Conservation (phyloP, 2,888 invertebrate species). For the Heteromurus nitidus region DNA sequence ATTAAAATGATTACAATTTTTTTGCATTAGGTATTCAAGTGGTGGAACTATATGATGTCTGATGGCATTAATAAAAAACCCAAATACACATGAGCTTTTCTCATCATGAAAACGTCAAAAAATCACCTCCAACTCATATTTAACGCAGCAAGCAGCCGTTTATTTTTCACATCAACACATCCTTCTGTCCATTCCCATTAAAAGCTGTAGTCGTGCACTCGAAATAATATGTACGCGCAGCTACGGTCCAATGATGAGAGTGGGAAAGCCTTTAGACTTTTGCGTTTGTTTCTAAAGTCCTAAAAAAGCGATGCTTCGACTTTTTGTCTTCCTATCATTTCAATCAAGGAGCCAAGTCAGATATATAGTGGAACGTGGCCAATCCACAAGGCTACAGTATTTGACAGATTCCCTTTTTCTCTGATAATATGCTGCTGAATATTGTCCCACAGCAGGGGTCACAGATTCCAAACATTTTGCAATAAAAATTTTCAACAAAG, state of each 20-base stretch:
- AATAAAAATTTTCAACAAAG: conserved; percentile 62
- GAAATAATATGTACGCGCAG: conserved; percentile 33
- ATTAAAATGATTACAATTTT: conserved; percentile 11
- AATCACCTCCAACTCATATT: conserved; percentile 52
- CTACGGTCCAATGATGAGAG: no score
- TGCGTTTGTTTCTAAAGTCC: no score
- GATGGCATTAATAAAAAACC: not conserved
- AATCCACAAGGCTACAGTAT: conserved; percentile 33
- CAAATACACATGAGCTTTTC: conserved; percentile 19
- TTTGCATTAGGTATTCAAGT: not conserved
- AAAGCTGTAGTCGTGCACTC: conserved; percentile 50
- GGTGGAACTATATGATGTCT: not conserved
- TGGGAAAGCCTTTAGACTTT: no score
- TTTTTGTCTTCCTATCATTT: conserved; percentile 7
- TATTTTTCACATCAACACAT: conserved; percentile 44
- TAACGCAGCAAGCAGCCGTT: conserved; percentile 51
- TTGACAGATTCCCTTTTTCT: conserved; percentile 21
- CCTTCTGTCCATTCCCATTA: conserved; percentile 50
- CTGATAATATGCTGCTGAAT: conserved; percentile 47
- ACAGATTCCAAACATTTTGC: conserved; percentile 61
- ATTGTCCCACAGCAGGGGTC: conserved; percentile 58
- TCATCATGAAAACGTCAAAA: conserved; percentile 54
- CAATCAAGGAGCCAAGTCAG: not conserved
- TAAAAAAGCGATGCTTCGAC: no score
- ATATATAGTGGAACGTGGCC: conserved; percentile 45